These are phyloP conservation scores for Tachycineta bicolor DNA, from an alignment of 2,113 vertebrate species.

Conservation along the genomic window DNA sequence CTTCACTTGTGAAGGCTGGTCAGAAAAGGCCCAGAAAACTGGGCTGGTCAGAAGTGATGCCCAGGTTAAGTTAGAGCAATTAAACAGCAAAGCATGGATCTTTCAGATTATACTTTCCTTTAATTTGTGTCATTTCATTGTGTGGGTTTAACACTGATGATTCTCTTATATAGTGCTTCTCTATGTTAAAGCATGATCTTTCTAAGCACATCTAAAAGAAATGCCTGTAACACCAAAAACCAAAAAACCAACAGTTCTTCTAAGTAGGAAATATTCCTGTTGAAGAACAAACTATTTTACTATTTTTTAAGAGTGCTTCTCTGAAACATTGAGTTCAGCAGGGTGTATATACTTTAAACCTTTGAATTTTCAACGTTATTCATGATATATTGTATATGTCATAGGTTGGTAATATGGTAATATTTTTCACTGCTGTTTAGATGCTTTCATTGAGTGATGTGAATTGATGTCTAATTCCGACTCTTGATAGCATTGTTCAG, in stretches of 20 bases:
- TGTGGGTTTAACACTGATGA: neutral
- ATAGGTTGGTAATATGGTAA: neutral
- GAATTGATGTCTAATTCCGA: neutral
- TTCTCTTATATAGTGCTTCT: neutral
- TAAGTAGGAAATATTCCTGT: neutral
- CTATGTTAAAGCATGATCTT: neutral
- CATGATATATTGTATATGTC: neutral
- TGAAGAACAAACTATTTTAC: neutral
- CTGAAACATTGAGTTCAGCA: neutral
- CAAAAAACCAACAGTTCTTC: neutral
- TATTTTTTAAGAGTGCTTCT: neutral
- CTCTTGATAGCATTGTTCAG: neutral
- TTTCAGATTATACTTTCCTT: neutral
- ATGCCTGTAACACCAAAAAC: neutral
- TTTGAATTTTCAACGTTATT: neutral
- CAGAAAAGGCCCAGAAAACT: no score
- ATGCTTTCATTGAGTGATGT: neutral
- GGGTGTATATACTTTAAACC: neutral
- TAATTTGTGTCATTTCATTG: neutral
- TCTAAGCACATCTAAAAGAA: neutral
- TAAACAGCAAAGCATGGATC: neutral
- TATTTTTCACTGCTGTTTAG: neutral
- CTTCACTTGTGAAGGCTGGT: neutral
- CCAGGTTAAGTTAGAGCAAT: neutral
- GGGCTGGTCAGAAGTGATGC: neutral